These are phyloP conservation scores for Mus pahari DNA, from an alignment of 2,113 vertebrate species.

Conservation along the genomic window DNA sequence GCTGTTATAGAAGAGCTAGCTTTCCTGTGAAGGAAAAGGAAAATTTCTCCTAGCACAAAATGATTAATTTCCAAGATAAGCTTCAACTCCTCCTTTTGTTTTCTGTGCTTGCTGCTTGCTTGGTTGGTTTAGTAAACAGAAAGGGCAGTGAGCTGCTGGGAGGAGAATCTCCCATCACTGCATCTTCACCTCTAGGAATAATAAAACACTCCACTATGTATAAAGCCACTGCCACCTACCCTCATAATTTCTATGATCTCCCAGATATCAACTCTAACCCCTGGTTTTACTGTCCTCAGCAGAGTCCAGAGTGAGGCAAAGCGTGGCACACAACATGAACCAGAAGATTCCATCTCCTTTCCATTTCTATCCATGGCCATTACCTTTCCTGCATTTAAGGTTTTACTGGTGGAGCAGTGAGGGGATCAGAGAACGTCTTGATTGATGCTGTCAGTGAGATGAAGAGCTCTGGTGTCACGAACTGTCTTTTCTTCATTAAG, in stretches of 20 bases:
- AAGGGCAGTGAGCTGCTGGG: not conserved
- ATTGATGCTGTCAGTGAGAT: conserved; percentile 70
- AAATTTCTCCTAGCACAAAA: not conserved
- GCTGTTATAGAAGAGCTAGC: not conserved
- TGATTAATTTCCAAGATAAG: not conserved
- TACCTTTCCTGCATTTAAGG: conserved; percentile 1
- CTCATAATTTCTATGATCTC: not conserved
- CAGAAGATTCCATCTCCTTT: not conserved
- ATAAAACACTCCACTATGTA: not conserved
- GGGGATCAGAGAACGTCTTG: conserved; percentile 49
- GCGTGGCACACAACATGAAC: not conserved
- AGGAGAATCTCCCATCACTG: not conserved
- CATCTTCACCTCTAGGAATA: not conserved
- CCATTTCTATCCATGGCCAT: too few species aligned
- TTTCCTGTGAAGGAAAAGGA: not conserved
- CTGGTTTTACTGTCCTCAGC: not conserved
- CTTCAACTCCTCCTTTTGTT: not conserved
- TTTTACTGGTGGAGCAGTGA: conserved; percentile 38
- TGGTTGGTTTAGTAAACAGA: not conserved
- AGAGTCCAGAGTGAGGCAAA: not conserved
- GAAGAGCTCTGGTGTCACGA: conserved; percentile 66
- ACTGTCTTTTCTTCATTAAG: conserved; percentile 79
- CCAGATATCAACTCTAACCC: not conserved
- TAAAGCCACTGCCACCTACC: not conserved
- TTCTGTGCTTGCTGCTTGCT: not conserved